Evolutionary conservation across 2,797 vertebrate genomes (phyloP), one percentile per base, ranked within the genome.

Genomic region (Tenualosa ilisha): DNA sequence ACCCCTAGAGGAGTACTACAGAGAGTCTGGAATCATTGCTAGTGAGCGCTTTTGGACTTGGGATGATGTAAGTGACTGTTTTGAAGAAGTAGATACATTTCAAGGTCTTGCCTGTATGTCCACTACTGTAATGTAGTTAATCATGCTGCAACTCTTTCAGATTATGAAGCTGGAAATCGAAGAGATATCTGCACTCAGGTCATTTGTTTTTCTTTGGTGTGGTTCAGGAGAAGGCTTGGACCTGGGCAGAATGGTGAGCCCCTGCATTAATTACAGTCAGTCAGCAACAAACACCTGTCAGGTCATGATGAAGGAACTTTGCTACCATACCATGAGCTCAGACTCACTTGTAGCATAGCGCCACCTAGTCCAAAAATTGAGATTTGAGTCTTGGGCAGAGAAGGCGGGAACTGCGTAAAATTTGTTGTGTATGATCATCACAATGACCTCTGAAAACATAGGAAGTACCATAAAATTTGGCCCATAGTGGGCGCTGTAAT

Each of bases 141-240:
- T 72, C 3, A 3, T 75, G 68, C 0, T 40, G 4, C 17, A 75
- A 75, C 37, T 83, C 0, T 63, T 89, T 75, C 84, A 99, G 98
- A 99, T 99, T 84, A 99, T 99, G 98, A 99, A 99, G 92, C 89
- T 99, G 91, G 97, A 99, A 92, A 98, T 99, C 37, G 98, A 99
- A 92, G 98, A 99, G 92, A 97, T 99, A 50, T 98, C 98, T 17
- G 97, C 96, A 7, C 93, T 96, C 0, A 96, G 98, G 53, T 98
- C 98, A 5, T 99, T 99, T 87, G 97, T 99, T 72, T 99, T 99
- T 87, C 96, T 99, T 0, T 99, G 98, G 98, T 99, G 98, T 13
- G 98, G 98, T 79, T 99, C 98, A 49, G 98, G 98, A 56, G 98
- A 99, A 90, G 98, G 98, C 54, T 93, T 99, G 91, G 98, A 99